Evolutionary conservation across 2,113 vertebrate genomes (phyloP), one percentile per base, ranked within the genome.

Genomic region (Actinemys pallida): DNA sequence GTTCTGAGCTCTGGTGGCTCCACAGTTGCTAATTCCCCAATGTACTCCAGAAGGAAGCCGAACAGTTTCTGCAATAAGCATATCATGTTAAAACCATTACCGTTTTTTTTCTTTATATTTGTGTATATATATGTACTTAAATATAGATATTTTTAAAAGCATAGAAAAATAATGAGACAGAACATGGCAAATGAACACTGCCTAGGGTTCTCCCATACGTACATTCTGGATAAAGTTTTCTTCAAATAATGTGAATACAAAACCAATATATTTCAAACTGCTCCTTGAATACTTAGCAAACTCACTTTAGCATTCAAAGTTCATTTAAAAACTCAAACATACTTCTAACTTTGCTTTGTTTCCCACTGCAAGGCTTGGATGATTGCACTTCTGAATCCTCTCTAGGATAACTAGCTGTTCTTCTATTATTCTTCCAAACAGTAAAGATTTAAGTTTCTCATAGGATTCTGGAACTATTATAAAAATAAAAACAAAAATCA

Each of bases 281-380:
- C 57, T 92, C 79, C 65, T 79, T 81, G 1, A 93, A 57, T 12
- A 47, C 19, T 65, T 84, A 84, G 0, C 75, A 88, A 83, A 56
- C 1, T 86, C 82, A 88, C 3, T 84, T 35, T 81, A 27, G 22
- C 93, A 95, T 65, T 86, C 39, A 54, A 92, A 93, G 42, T 45
- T 84, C 31, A 87, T 78, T 89, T 92, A 62, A 91, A 89, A 76
- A n/a, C 31, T 54, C 27, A 49, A 87, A 27, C 98, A 2, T 95
- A 99, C 99, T 96, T 99, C 98, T 83, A 99, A 92, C 86, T 99
- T 99, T 2, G 98, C 97, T 95, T 99, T 99, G 97, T 99, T 99
- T 87, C 99, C 99, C 3, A 89, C 98, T 52, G 99, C 99, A 65
- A 99, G 98, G 95, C 99, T 99, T 1, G 99, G 99, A 83, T 99